phyloP scores from a whole-genome alignment of 2,113 vertebrate species.

The Proteles cristata region DNA sequence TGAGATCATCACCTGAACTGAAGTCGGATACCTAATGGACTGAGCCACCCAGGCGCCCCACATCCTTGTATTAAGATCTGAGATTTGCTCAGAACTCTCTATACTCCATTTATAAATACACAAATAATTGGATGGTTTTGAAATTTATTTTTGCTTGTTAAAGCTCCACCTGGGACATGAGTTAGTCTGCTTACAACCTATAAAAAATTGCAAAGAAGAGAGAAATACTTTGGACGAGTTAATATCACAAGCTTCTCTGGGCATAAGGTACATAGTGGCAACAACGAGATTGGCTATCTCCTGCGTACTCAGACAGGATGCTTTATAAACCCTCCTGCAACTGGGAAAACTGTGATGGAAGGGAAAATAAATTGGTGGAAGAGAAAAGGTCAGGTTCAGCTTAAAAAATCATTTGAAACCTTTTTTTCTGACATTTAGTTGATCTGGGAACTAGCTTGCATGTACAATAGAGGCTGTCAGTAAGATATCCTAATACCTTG shows the following conservation, averaged over 20 bases:
- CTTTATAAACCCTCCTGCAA: neutral
- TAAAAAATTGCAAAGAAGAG: conserved; percentile 47
- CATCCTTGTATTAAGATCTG: conserved; percentile 31
- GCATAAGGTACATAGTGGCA: conserved; percentile 33
- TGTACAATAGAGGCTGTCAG: neutral
- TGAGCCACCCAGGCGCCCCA: no score
- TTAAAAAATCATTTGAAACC: conserved; percentile 44
- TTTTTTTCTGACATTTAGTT: conserved; percentile 31
- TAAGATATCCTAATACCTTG: neutral
- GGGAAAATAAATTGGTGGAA: conserved; percentile 16
- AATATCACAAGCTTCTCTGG: conserved; percentile 36
- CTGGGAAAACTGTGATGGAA: conserved; percentile 35
- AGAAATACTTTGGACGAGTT: conserved; percentile 38
- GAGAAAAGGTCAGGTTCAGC: neutral
- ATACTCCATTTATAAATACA: neutral
- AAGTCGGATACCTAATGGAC: no score
- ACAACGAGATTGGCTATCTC: neutral
- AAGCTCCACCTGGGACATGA: neutral
- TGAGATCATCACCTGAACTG: no score
- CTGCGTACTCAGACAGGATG: conserved; percentile 26
- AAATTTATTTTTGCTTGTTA: conserved; percentile 30
- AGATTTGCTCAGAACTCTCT: conserved; percentile 35
- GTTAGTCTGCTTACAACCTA: conserved; percentile 20
- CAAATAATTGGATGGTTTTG: neutral
- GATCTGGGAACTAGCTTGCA: neutral